Conservation (phyloP, 2,113 vertebrate genomes). For the Python bivittatus region DNA sequence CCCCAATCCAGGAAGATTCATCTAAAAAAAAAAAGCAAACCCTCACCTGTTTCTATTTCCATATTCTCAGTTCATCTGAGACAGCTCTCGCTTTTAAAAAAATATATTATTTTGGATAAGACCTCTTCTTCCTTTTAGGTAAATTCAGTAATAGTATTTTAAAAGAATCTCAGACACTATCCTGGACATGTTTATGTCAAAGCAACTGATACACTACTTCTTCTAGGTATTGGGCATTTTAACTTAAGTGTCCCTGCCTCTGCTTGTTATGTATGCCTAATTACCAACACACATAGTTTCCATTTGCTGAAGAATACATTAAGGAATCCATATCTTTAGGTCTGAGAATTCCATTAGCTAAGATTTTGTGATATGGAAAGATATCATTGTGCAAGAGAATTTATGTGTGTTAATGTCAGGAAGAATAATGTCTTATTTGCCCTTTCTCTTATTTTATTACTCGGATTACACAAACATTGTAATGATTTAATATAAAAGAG, state of each 20-base stretch:
- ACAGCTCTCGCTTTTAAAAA: neutral
- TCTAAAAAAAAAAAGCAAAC: neutral
- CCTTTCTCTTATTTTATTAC: slow-evolving; percentile 67
- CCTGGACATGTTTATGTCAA: neutral
- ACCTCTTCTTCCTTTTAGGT: neutral
- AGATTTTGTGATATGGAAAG: slow-evolving; percentile 58
- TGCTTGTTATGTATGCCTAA: slow-evolving; percentile 15
- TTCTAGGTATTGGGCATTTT: neutral
- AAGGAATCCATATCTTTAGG: slow-evolving; percentile 60
- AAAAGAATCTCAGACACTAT: slow-evolving; percentile 31
- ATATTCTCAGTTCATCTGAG: neutral
- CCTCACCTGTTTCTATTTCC: neutral
- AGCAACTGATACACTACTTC: neutral
- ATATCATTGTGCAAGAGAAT: slow-evolving; percentile 61
- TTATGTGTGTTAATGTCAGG: slow-evolving; percentile 73
- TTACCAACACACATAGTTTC: slow-evolving; percentile 47
- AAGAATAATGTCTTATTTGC: slow-evolving; percentile 72
- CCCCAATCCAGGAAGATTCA: neutral
- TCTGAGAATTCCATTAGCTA: slow-evolving; percentile 57
- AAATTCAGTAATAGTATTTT: neutral
- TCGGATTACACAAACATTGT: slow-evolving; percentile 63
- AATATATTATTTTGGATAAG: neutral
- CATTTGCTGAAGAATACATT: slow-evolving; percentile 50
- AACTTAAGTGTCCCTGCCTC: slow-evolving; percentile 15
- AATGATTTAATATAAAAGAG: slow-evolving; percentile 68